phyloP scores from a whole-genome alignment of 1,140 invertebrate genomes.

The Procambarus virginalis region DNA sequence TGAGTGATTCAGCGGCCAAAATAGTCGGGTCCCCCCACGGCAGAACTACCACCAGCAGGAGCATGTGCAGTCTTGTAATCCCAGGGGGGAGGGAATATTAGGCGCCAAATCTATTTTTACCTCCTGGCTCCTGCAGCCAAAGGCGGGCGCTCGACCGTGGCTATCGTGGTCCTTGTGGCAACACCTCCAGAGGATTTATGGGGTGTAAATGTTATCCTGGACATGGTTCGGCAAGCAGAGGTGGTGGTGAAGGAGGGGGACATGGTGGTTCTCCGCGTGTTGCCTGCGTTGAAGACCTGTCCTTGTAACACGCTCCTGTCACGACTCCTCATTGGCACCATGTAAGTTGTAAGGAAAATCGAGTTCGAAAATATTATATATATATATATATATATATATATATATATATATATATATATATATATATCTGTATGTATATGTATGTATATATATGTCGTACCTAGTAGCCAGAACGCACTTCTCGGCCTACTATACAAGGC shows the following conservation, averaged over 20 bases:
- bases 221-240: neutral
- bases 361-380: too few species aligned
- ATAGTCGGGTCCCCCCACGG: neutral
- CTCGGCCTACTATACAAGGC: too few species aligned
- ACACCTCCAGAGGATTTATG: neutral
- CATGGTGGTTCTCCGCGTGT: neutral
- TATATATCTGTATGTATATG: too few species aligned
- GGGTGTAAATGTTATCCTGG: neutral
- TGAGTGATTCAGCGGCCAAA: neutral
- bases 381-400: too few species aligned
- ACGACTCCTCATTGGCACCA: too few species aligned
- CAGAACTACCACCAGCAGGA: neutral
- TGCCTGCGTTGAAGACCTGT: neutral
- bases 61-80: neutral
- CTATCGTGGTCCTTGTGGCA: neutral
- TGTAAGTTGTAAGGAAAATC: too few species aligned
- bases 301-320: too few species aligned
- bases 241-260: too few species aligned
- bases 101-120: neutral
- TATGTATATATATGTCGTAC: too few species aligned
- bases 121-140: neutral
- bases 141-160: neutral
- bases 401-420: too few species aligned
- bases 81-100: neutral
- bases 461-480: too few species aligned